Evolutionary conservation across 1,140 invertebrate genomes (phyloP), one percentile per base, ranked within the genome.

Genomic region (Lineus longissimus): DNA sequence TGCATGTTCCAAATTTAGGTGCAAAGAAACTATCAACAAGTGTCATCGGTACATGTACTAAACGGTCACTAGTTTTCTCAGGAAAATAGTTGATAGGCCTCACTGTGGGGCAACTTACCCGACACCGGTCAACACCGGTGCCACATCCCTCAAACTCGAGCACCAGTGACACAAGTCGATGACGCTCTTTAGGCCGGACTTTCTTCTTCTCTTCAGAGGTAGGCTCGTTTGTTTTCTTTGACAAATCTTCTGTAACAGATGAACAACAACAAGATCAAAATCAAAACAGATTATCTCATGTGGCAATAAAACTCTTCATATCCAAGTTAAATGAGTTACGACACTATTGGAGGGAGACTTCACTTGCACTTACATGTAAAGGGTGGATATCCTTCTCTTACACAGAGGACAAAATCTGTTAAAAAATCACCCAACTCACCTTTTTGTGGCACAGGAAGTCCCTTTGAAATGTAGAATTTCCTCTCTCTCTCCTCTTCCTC

Each of bases 61-160:
- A 7, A 45, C n/a, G 17, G 22, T 15, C 27, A 23, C 6, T 23
- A 22, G 13, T 11, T 29, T 17, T 29, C 19, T 19, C 22, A 25
- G n/a, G n/a, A n/a, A n/a, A n/a, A n/a, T n/a, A n/a, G n/a, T n/a
- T n/a, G n/a, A n/a, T n/a, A n/a, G n/a, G n/a, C n/a, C n/a, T n/a
- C n/a, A n/a, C n/a, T n/a, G n/a, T n/a, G n/a, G n/a, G n/a, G n/a
- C 33, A 36, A 36, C 33, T 7, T 36, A 36, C 33, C 33, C 33
- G 33, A 36, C 33, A 36, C 15, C 33, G 51, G 19, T 56, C 22
- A 29, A 33, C 27, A 19, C 25, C 47, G 31, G 31, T 25, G 2
- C 19, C 56, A 6, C 27, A 60, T 36, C 59, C 59, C 11, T 23
- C 59, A 43, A 31, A 60, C 25, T 60, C 59, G 19, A 60, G 43